Evolutionary conservation across 2,888 invertebrate species (phyloP), one percentile per base, ranked within the genome.

Genomic region (Tridacna gigas): DNA sequence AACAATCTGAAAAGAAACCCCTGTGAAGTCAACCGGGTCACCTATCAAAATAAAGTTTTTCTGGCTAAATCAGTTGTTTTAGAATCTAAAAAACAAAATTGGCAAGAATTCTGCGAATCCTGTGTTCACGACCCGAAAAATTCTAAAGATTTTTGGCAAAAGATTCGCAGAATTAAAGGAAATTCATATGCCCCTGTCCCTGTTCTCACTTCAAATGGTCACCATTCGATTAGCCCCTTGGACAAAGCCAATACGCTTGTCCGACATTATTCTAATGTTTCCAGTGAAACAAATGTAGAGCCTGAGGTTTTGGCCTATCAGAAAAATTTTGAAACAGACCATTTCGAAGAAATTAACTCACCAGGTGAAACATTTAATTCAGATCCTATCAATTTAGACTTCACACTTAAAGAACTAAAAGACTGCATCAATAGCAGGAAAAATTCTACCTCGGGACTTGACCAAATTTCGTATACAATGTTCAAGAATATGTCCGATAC

Each of bases 131-230:
- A 48, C 48, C 63, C 45, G 7, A 66, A 48, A 60, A 77, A 20
- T 67, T n/a, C 47, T 7, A 67, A 11, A 51, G 63, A 37, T 20
- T 77, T 77, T 69, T 71, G 69, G 77, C 20, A 77, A 15, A 77
- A 77, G 60, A 77, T 69, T 60, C 56, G 56, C 77, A 77, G 60
- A 56, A 77, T 69, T 22, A 51, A 77, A 69, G 66, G 67, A 51
- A 56, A 56, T 26, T 69, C 60, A n/a, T 22, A 15, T 20, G 37
- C 28, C 20, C 61, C 74, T 18, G 20, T 74, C 18, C 74, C 74
- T 15, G n/a, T 74, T 15, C 22, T 74, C 28, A 45, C 26, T 28
- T 20, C 13, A 9, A 61, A 37, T 20, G 37, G n/a, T n/a, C 25
- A 71, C n/a, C 26, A n/a, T 18, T 37, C 5, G 3, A 15, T n/a